Evolutionary conservation across 1,140 invertebrate genomes (phyloP).

Genomic region (Ceratina calcarata): DNA sequence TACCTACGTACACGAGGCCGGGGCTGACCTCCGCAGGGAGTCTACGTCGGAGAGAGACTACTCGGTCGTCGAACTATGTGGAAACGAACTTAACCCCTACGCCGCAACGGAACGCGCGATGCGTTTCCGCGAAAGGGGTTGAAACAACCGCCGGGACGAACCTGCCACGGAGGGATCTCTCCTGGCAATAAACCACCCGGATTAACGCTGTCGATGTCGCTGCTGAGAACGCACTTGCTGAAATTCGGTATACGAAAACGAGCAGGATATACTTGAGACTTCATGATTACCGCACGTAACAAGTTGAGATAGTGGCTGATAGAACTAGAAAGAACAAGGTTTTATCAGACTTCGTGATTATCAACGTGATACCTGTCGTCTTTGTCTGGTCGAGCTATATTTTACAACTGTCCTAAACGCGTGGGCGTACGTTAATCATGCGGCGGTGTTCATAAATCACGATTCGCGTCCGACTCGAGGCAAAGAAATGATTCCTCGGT

Average conservation of each 20-base stretch:
- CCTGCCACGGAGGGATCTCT: conserved; percentile 53
- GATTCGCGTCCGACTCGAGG: background rate
- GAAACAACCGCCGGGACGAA: conserved; percentile 3
- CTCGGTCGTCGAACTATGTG: conserved; percentile 60
- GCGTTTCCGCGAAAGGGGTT: conserved; percentile 48
- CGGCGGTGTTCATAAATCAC: conserved; percentile 36
- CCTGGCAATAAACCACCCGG: conserved; percentile 61
- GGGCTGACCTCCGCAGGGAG: conserved; percentile 36
- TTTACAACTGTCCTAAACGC: conserved; percentile 56
- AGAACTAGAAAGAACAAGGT: too few species aligned
- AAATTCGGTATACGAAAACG: too few species aligned
- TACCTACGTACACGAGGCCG: background rate
- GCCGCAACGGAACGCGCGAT: conserved; percentile 11
- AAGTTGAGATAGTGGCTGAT: too few species aligned
- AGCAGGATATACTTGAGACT: too few species aligned
- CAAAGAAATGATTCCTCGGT: background rate
- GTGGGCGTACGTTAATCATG: conserved; percentile 42
- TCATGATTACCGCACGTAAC: too few species aligned
- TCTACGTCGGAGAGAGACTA: background rate
- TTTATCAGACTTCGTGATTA: too few species aligned
- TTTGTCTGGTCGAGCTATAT: conserved; percentile 54
- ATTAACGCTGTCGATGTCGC: conserved; percentile 38
- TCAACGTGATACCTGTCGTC: too few species aligned
- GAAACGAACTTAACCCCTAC: conserved; percentile 62
- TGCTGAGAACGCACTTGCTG: too few species aligned